Base-by-base conservation (phyloP, 2,888 invertebrate species). In the Nowickia ferox region DNA sequence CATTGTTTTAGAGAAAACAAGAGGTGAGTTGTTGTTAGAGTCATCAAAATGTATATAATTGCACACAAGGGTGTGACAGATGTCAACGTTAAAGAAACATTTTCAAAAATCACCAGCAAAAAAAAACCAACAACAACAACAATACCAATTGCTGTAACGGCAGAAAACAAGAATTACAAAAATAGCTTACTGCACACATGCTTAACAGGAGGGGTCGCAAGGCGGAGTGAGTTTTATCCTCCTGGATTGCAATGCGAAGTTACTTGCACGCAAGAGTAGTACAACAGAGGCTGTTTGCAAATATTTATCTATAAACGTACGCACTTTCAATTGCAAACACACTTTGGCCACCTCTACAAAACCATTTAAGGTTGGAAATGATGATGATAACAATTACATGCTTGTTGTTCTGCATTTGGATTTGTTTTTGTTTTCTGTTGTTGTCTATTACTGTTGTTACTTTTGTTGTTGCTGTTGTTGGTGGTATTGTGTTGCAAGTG, bases 11-110 rank as follows among this genome's bases (percentile, higher is more conserved):
- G 71, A 83, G 63, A 71, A 51, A 61, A 53, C 77, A 66, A 84
- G 75, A 81, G 87, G 85, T 86, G 84, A 83, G 79, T 76, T 84
- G 80, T 79, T 84, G 80, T 86, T 79, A 87, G 83, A 87, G 88
- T 86, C 87, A 87, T 88, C 87, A 87, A 87, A 88, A 84, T 87
- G 87, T 66, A 86, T 87, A 87, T 88, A 88, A 88, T 88, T 88
- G 88, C 88, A 88, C 88, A 87, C 88, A 86, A 86, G 88, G 88
- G 88, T 88, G 88, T 88, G 88, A 88, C 88, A 88, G 88, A 88
- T 88, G 88, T 88, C 88, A 88, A 88, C 87, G 87, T 86, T 87
- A 87, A 88, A 87, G 88, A 88, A 88, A 87, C 88, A 88, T 88
- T 88, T 86, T 76, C 76, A 84, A 84, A 84, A 80, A 85, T 81